Evolutionary conservation across 92 coral and sea anemone genomes (phyloP).

Genomic region (Blastomussa wellsi): DNA sequence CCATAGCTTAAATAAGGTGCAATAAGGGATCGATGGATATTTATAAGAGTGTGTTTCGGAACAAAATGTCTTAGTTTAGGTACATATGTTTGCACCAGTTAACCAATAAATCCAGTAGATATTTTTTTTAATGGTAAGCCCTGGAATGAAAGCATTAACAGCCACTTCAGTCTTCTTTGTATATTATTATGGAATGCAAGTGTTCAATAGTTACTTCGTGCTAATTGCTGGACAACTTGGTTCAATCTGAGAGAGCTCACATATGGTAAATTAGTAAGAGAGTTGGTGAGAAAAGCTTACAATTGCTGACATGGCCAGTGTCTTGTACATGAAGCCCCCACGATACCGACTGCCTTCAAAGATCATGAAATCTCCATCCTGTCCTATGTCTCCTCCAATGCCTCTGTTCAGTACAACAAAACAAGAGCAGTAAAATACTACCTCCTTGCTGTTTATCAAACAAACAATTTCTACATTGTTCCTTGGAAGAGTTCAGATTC

Average conservation of each 20-base stretch:
- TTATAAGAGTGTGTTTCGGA: too few relatives aligned
- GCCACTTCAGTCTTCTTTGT: too few relatives aligned
- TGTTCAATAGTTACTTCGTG: too few relatives aligned
- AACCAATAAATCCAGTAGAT: neutral
- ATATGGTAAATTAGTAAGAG: neutral
- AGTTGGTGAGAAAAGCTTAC: constrained; percentile 54
- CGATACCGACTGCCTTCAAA: constrained; percentile 97
- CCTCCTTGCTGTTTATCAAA: neutral
- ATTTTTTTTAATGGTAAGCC: too few relatives aligned
- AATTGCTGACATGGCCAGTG: constrained; percentile 96
- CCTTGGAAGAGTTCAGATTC: neutral
- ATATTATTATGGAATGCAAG: too few relatives aligned
- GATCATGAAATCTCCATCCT: constrained; percentile 95
- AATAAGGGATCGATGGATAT: too few relatives aligned
- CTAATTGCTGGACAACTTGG: neutral
- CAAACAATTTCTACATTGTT: neutral
- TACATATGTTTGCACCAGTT: neutral
- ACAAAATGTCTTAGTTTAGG: too few relatives aligned
- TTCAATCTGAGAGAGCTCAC: neutral
- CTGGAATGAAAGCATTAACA: too few relatives aligned
- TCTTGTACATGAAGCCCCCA: constrained; percentile 94
- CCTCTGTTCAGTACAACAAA: constrained; percentile 50
- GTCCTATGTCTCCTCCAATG: constrained; percentile 91
- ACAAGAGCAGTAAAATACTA: neutral
- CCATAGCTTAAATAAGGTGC: too few relatives aligned